Evolutionary conservation across 1,140 invertebrate genomes (phyloP), one percentile per base, ranked within the genome.

Genomic region (Drosophila elegans): DNA sequence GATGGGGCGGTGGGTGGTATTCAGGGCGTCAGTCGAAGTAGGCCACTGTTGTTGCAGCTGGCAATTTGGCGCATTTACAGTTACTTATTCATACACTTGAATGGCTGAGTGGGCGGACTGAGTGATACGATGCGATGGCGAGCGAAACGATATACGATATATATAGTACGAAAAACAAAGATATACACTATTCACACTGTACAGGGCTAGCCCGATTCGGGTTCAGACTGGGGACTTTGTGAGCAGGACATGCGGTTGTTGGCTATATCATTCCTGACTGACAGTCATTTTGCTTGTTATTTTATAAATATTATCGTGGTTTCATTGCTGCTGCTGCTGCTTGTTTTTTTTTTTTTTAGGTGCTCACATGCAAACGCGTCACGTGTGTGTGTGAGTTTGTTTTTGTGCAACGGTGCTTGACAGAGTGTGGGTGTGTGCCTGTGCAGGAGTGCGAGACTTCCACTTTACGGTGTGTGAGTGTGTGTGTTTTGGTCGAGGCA

Each of bases 351-450:
- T 9, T 42, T 49, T 67, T 83, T 56, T 42, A 38, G 77, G 84
- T 89, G 84, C 85, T 79, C 84, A 75, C 84, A 89, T 89, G 84
- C 84, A 89, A 89, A 90, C 84, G 55, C 80, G 83, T 78, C 52
- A 77, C 62, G 72, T 73, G 83, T 78, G 69, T 60, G 46, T 57
- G 51, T 27, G 38, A 21, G 16, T 32, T 32, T 42, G 34, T 29
- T n/a, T 13, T 45, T 52, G 72, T 69, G 59, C 66, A 68, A 59
- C 41, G 60, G 67, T 69, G 63, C 56, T 39, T 41, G 12, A 49
- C 11, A 56, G 53, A 39, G 55, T 64, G 59, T 61, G 78, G 25
- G 60, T 79, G 71, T 74, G 76, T 67, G 80, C 45, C 54, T 53
- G 78, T 57, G 77, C 52, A 62, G 72, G 46, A 53, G 78, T 77